Conservation (phyloP, 2,797 vertebrate genomes). For the Zalophus californianus region DNA sequence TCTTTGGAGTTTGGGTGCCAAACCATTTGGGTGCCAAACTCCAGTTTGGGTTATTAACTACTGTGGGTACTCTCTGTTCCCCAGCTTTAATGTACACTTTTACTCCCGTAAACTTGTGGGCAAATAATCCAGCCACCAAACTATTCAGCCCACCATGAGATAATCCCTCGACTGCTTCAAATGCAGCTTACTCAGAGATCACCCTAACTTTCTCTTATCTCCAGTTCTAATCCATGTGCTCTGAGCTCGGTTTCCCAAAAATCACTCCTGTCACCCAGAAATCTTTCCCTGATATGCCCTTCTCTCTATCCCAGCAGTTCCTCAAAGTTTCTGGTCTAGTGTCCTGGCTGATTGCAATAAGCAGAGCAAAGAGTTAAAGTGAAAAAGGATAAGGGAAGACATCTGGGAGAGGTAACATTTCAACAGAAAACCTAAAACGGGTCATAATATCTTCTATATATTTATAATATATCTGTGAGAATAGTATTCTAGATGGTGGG, state of each 20-base stretch:
- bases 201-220: neutral
- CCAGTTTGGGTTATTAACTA: neutral
- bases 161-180: neutral
- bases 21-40: neutral
- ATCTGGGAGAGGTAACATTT: neutral
- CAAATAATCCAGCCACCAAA: neutral
- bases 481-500: neutral
- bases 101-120: neutral
- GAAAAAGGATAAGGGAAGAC: neutral
- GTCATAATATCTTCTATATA: neutral
- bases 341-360: neutral
- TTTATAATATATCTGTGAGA: neutral
- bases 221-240: neutral
- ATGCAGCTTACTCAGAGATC: neutral
- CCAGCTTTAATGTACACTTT: neutral
- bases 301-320: neutral
- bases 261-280: neutral
- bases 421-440: neutral
- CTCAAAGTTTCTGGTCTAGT: neutral
- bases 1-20: neutral
- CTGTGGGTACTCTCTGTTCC: neutral
- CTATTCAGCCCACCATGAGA: neutral
- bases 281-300: neutral
- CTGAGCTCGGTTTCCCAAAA: neutral
- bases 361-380: neutral